Conservation (phyloP, 2,888 invertebrate genomes). For the Steromphala cineraria region DNA sequence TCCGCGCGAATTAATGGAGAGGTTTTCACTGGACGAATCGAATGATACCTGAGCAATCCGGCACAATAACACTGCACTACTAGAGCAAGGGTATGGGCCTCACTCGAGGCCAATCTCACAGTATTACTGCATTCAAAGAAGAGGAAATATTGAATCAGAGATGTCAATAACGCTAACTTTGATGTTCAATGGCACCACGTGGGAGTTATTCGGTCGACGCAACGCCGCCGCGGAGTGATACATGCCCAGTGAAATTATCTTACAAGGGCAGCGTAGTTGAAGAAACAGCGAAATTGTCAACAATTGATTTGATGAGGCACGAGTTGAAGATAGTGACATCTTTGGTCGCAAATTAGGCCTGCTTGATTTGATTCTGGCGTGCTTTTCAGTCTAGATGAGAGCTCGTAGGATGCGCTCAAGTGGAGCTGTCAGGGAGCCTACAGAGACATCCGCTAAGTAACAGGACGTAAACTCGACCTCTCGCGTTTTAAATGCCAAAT, state of each 20-base stretch:
- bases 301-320: slow-evolving; percentile 6
- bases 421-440: background rate
- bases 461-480: background rate
- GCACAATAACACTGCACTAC: too few species aligned
- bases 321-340: background rate
- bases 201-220: background rate
- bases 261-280: background rate
- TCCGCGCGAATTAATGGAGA: too few species aligned
- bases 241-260: background rate
- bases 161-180: too few species aligned
- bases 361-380: background rate
- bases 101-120: too few species aligned
- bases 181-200: too few species aligned
- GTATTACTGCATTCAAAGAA: too few species aligned
- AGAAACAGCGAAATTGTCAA: slow-evolving; percentile 8
- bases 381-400: background rate
- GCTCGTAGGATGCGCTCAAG: background rate
- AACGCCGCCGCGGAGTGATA: background rate
- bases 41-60: too few species aligned
- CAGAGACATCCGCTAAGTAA: background rate
- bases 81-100: too few species aligned
- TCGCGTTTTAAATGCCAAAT: background rate
- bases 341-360: background rate
- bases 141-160: too few species aligned
- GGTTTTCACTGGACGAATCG: too few species aligned